Conservation (phyloP, 2,113 vertebrate genomes). For the Mormyrus iriodes region DNA sequence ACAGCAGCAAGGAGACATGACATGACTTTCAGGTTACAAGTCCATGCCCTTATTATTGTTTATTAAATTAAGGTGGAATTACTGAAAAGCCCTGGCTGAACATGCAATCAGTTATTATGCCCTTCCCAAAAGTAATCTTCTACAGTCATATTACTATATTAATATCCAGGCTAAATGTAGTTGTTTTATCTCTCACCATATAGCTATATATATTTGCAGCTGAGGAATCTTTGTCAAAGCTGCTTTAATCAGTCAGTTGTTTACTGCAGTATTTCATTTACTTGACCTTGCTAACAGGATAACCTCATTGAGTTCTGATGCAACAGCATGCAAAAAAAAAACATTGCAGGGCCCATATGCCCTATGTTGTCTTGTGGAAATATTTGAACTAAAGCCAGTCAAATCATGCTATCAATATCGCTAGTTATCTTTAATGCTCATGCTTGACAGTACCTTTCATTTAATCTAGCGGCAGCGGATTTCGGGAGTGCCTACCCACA, state of each 20-base stretch:
- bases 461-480: neutral
- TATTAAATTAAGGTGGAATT: conserved; percentile 8
- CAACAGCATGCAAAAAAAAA: conserved; percentile 16
- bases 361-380: neutral
- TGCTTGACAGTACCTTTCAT: neutral
- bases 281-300: conserved; percentile 3
- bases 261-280: neutral
- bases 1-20: neutral
- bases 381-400: neutral
- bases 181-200: conserved; percentile 1
- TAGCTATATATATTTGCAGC: neutral
- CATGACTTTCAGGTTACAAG: conserved; percentile 7
- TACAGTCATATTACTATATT: neutral
- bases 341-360: neutral
- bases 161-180: neutral
- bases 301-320: conserved; percentile 11
- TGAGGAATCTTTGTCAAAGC: conserved; percentile 2
- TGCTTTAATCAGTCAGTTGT: conserved; percentile 4
- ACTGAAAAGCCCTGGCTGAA: neutral
- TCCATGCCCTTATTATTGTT: neutral
- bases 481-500: conserved; percentile 65
- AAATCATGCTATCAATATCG: neutral
- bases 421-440: neutral
- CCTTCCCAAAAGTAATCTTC: neutral
- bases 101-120: neutral